Percentiles rank a stretch among this genome's conserved stretches.
phyloP scores from a whole-genome alignment of 1,140 invertebrate species.

The Cecropterus lyciades region DNA sequence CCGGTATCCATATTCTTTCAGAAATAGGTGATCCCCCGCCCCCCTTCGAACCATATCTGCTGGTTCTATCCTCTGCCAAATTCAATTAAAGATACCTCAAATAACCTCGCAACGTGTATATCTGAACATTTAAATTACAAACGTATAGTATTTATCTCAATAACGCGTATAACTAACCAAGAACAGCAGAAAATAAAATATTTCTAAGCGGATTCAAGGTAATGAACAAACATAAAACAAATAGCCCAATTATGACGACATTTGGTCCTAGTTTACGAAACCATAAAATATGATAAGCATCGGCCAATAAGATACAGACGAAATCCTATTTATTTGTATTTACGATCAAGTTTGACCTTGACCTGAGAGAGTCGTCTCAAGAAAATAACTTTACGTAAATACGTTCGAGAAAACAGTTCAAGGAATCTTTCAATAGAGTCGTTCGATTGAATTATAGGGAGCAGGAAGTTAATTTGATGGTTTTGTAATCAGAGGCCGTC shows the following conservation, averaged over 20 bases:
- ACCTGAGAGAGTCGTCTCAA: slow-evolving; percentile 51
- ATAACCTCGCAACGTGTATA: no score
- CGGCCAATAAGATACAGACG: slow-evolving; percentile 66
- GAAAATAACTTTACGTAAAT: slow-evolving; percentile 46
- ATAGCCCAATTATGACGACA: slow-evolving; percentile 60
- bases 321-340: slow-evolving; percentile 75
- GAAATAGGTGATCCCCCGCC: no score
- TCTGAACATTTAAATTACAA: no score
- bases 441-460: slow-evolving; percentile 49
- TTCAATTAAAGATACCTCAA: no score
- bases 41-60: no score
- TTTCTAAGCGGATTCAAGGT: not conserved
- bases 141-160: no score
- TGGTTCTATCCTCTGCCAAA: no score
- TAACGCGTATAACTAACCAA: not conserved
- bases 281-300: slow-evolving; percentile 79
- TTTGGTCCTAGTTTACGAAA: slow-evolving; percentile 66
- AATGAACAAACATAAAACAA: slow-evolving; percentile 43
- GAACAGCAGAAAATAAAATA: not conserved
- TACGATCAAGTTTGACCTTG: slow-evolving; percentile 71
- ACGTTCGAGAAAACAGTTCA: slow-evolving; percentile 27
- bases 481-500: slow-evolving; percentile 53
- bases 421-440: slow-evolving; percentile 40
- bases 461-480: slow-evolving; percentile 44
- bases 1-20: no score